Evolutionary conservation across 2,888 invertebrate genomes (phyloP), one percentile per base, ranked within the genome.

Genomic region (Rotaria socialis): DNA sequence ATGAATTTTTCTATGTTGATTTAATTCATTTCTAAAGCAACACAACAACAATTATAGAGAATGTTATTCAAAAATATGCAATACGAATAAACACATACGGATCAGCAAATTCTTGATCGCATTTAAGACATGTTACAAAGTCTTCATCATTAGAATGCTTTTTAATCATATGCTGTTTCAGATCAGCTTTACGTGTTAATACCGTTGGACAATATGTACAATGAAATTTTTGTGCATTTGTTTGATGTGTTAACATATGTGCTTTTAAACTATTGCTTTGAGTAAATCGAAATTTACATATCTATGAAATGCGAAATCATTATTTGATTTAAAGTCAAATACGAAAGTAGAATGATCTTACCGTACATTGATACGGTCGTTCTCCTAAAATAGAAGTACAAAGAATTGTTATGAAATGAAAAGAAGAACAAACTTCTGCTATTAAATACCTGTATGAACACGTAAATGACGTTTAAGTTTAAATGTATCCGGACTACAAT

Each of bases 401-500:
- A 11, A 67, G 14, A 52, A 52, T 14, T 52, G 3, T 11, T 14
- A 11, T 14, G 11, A 52, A 52, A 11, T 52, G 14, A 52, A 52
- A 52, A 47, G 7, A 7, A 47, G 11, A 47, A 47, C 3, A 11
- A 10, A 10, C 7, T 52, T 52, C 14, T 52, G 2, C 27, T 60
- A 14, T 35, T 90, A 90, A 87, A 91, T 90, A 11, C 91, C 92
- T 0, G 93, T 93, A 88, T 97, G 97, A 85, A 96, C 96, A 86
- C 97, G 94, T 88, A 97, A 92, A 90, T 98, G 97, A 0, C 97
- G 94, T 91, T 98, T 97, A 89, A 98, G 92, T 92, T 98, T 98
- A 92, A 97, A 98, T 56, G 96, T 97, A 91, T 98, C 98, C 8
- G 97, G 97, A 87, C 96, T 96, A 74, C 97, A 97, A 91, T 98